These are phyloP conservation scores for Cyphomyrmex costatus DNA, from an alignment of 1,140 invertebrate genomes.

Conservation along the genomic window DNA sequence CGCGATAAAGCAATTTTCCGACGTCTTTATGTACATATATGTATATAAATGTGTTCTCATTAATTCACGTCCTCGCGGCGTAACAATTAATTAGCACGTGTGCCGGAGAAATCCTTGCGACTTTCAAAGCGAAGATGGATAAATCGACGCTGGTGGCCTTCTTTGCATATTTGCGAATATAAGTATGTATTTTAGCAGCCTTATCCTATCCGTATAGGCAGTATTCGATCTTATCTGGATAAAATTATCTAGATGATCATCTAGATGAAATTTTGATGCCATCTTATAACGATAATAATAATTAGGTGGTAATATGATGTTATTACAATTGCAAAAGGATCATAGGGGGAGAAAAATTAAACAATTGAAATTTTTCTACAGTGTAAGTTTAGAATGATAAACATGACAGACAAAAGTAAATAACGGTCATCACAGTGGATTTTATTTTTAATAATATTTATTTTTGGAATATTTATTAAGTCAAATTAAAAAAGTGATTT, in stretches of 20 bases:
- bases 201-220: background rate
- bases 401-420: too few species aligned
- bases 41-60: slow-evolving; percentile 22
- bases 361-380: background rate
- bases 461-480: too few species aligned
- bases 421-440: too few species aligned
- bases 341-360: background rate
- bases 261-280: too few species aligned
- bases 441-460: too few species aligned
- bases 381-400: too few species aligned
- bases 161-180: slow-evolving; percentile 20
- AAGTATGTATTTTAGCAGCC: slow-evolving; percentile 32
- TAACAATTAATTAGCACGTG: slow-evolving; percentile 60
- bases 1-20: slow-evolving; percentile 11
- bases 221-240: too few species aligned
- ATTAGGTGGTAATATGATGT: background rate
- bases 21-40: slow-evolving; percentile 52
- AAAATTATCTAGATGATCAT: too few species aligned
- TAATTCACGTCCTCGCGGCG: slow-evolving; percentile 9
- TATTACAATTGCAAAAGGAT: background rate
- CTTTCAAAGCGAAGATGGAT: slow-evolving; percentile 10
- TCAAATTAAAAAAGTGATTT: too few species aligned
- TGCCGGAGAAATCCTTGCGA: slow-evolving; percentile 15
- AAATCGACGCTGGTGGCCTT: slow-evolving; percentile 39
- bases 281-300: background rate